Evolutionary conservation across 1,140 invertebrate genomes (phyloP), one percentile per base, ranked within the genome.

Genomic region (Drosophila serrata): DNA sequence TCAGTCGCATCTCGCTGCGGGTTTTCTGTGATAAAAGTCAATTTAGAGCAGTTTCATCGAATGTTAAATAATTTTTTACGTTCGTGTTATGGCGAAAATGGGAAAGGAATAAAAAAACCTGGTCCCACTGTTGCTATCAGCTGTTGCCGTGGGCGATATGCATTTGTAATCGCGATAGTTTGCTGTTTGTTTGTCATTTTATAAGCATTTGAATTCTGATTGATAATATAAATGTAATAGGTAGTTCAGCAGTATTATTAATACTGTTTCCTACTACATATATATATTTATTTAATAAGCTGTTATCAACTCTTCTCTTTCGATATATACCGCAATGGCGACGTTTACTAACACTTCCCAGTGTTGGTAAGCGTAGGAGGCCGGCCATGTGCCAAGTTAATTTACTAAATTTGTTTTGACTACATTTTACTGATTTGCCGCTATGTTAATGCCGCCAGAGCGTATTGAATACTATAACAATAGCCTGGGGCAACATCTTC

Each of bases 1-100:
- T 60, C 37, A 86, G 75, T 72, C 80, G 79, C 84, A 88, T 86
- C 46, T 59, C 6, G 19, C 13, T 40, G 1, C 4, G 6, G 29
- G 33, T 39, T 60, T 68, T 77, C 74, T 60, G 73, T 77, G 45
- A 76, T 56, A 24, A 55, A 55, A 37, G 13, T n/a, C 13, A 56
- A 60, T 39, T 68, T 68, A 15, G n/a, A 37, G 7, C 11, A 49
- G 37, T 13, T 62, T 45, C 19, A 49, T 27, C 9, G 9, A 48
- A 43, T 55, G 42, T 67, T 68, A 33, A 59, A 59, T 53, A 77
- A 35, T 17, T 53, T 53, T 43, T 37, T n/a, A 42, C 11, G 27
- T 3, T 40, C 8, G 51, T 55, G 33, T 55, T 55, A 37, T 37
- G 19, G 22, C 22, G 33, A 61, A 17, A 49, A 33, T 7, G 7